Base-by-base conservation (phyloP, 2,113 vertebrate genomes). In the Chauna torquata region DNA sequence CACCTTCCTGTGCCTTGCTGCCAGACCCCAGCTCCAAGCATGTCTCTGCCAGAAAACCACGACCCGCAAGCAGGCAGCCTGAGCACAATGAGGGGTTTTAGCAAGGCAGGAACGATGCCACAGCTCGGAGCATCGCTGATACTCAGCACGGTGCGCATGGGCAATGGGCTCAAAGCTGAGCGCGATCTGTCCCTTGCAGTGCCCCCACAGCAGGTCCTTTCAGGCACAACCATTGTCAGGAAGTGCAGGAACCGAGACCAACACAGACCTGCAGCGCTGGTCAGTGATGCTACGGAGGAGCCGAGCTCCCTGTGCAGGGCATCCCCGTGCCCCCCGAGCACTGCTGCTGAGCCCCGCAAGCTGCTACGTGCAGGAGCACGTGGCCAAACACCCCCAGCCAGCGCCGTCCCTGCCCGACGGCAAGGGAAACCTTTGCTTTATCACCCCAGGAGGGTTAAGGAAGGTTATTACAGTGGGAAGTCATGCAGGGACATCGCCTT, bases 251-350 rank as follows among this genome's bases (percentile, higher is more conserved):
- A 38, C 3, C 6, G 5, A 55, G 44, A 3, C 40, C 59, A 59
- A 6, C 2, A 1, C 1, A 3, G 1, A 4, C 7, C 47, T 1
- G 1, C 23, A 44, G 45, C 1, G 11, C 42, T 83, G 28, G 4
- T 16, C 15, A 16, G n/a, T 1, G 34, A 40, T 6, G 16, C 68
- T 24, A 45, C 2, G 3, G 59, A 62, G 54, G 8, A 66, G 11
- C 16, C 3, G 3, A 18, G 45, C 40, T 58, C 50, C 55, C 36
- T 1, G 2, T 12, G 50, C 50, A 52, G 50, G 13, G 50, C 50
- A 25, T 13, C 50, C 25, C 50, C 13, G 2, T 27, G 50, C 24
- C 50, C 50, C 50, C 50, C 24, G 25, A 24, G 24, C 12, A 24
- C 50, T 50, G 50, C 50, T 50, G 50, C 24, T 2, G 50, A 52